These are phyloP conservation scores for Synodontis membranacea DNA, from an alignment of 2,113 vertebrate species.

Conservation along the genomic window DNA sequence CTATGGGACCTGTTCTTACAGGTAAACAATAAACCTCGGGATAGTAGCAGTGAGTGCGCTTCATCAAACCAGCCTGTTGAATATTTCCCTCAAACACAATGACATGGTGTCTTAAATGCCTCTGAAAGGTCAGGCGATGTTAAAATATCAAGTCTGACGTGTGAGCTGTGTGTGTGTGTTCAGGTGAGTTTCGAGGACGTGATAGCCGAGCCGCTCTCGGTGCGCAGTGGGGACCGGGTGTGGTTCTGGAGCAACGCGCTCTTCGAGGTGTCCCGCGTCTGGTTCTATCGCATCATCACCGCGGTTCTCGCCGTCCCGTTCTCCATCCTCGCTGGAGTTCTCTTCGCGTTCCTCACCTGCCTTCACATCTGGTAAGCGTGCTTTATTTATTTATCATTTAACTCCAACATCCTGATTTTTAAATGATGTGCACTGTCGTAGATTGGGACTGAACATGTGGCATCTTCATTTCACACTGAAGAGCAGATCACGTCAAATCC, in stretches of 20 bases:
- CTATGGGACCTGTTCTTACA: neutral
- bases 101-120: neutral
- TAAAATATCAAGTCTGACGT: conserved; percentile 24
- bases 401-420: neutral
- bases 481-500: neutral
- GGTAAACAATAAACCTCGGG: neutral
- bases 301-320: conserved; percentile 69
- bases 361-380: conserved; percentile 72
- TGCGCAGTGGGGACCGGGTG: conserved; percentile 74
- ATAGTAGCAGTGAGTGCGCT: neutral
- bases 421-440: neutral
- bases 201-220: conserved; percentile 72
- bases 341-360: conserved; percentile 74
- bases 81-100: neutral
- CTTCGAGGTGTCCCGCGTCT: conserved; percentile 74
- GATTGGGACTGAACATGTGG: neutral
- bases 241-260: conserved; percentile 79
- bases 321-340: conserved; percentile 68
- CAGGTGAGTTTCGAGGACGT: conserved; percentile 78
- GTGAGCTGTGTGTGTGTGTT: neutral
- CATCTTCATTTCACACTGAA: neutral
- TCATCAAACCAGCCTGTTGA: neutral
- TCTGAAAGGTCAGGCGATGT: neutral
- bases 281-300: conserved; percentile 73
- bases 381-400: neutral